Base-by-base conservation (phyloP, 2,888 invertebrate species). In the Hydraecia micacea region DNA sequence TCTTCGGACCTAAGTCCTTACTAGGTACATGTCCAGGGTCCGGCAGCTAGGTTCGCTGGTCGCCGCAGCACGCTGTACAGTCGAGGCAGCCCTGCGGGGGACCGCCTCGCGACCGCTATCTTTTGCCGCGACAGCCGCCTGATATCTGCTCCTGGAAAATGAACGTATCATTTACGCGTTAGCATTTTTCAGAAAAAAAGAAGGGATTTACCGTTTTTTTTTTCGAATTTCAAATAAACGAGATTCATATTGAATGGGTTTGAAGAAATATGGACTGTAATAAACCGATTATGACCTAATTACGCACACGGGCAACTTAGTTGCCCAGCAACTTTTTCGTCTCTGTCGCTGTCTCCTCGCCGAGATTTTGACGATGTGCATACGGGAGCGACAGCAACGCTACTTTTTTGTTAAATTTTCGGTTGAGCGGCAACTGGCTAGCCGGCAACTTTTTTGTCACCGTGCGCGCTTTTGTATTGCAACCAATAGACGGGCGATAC, bases 11-110 rank as follows among this genome's bases (percentile, higher is more conserved):
- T 11, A 46, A 9, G 18, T n/a, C 18, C n/a, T 52, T 3, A 21
- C 18, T 42, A 1, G 49, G 46, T 36, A 58, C 46, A 76, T 67
- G 13, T 63, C n/a, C 39, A 46, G 52, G n/a, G 39, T 60, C 28
- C 76, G 25, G 28, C 46, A 77, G 81, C 90, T 92, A 93, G 5
- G 90, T 83, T 67, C 91, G 93, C 84, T 94, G 93, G 92, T 95
- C 94, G 86, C 95, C 95, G 93, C 97, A 97, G 92, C 97, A 97
- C 74, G 96, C 95, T 84, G 96, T 96, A 92, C 97, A 97, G 93
- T 97, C 97, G 93, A 97, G 97, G 94, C 97, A 97, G 95, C 96
- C 95, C 92, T 96, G 96, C 91, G 93, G 93, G 89, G 94, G 92
- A 90, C 94, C 95, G 94, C 94, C 92, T 86, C 95, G 94, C 90